Percentiles rank a stretch among this genome's conserved stretches.
Evolutionary conservation across 2,888 invertebrate species (phyloP).

Genomic region (Cristatella mucedo): DNA sequence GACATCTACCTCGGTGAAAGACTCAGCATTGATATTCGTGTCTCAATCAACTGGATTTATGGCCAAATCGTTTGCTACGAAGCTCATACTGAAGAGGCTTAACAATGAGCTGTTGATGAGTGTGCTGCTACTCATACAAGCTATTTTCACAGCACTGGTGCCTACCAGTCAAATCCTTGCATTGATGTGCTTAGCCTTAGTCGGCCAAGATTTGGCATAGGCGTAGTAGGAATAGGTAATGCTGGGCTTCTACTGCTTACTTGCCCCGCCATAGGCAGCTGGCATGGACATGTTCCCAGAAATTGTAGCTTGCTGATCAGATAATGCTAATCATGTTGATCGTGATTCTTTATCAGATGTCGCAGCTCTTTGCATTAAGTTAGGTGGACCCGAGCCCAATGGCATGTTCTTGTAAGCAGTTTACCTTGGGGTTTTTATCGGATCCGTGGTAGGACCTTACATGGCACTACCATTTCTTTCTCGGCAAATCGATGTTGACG

Average conservation of each 20-base stretch:
- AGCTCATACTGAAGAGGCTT: constrained; percentile 3
- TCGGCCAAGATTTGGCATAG: constrained; percentile 4
- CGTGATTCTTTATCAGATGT: not conserved
- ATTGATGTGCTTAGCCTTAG: constrained; percentile 5
- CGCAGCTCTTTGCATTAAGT: not conserved
- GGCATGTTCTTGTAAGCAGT: constrained; percentile 7
- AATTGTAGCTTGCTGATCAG: too few species aligned
- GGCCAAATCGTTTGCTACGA: not conserved
- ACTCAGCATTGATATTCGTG: constrained; percentile 7
- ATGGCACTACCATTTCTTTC: constrained; percentile 7
- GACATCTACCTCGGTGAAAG: not conserved
- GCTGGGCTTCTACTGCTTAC: too few species aligned
- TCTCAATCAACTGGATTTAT: constrained; percentile 7
- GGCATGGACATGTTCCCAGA: too few species aligned
- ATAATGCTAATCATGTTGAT: too few species aligned
- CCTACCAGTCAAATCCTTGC: not conserved
- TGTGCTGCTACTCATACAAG: not conserved
- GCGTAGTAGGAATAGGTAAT: constrained; percentile 8
- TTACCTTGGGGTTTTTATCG: constrained; percentile 4
- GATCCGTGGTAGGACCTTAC: constrained; percentile 3
- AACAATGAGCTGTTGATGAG: constrained; percentile 1
- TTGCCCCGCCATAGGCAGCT: too few species aligned
- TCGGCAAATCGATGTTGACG: too few species aligned
- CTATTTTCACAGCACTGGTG: not conserved
- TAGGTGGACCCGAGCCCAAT: constrained; percentile 2